phyloP scores from a whole-genome alignment of 1,140 invertebrate species.

The Zeugodacus cucurbitae region DNA sequence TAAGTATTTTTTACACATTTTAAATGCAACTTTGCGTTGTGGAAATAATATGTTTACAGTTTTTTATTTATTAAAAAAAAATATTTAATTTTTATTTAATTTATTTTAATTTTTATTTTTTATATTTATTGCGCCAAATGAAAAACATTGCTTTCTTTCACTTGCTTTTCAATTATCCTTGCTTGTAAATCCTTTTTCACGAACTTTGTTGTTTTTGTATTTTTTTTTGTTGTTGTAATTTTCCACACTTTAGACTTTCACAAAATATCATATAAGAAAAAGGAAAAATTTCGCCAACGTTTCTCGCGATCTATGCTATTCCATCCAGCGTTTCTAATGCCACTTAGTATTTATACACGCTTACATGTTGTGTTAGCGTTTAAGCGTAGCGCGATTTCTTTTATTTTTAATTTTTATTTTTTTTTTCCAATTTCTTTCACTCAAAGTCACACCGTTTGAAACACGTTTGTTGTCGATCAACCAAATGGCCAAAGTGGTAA shows the following conservation, averaged over 20 bases:
- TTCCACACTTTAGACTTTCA: not conserved
- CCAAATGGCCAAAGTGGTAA: not conserved
- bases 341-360: not conserved
- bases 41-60: not conserved
- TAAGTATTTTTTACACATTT: not conserved
- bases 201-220: not conserved
- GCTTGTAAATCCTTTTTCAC: too few species aligned
- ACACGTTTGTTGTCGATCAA: not conserved
- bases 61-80: not conserved
- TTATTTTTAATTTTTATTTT: conserved; percentile 18
- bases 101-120: not conserved
- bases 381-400: not conserved
- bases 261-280: not conserved
- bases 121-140: not conserved
- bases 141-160: too few species aligned
- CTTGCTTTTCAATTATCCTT: too few species aligned
- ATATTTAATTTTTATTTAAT: not conserved
- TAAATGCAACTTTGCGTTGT: not conserved
- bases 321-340: not conserved
- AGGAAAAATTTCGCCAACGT: not conserved
- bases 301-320: not conserved
- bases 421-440: not conserved
- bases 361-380: not conserved
- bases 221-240: not conserved
- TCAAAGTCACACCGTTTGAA: conserved; percentile 30